Base-by-base conservation (phyloP, 2,797 vertebrate species). In the Apogon hyalosoma region DNA sequence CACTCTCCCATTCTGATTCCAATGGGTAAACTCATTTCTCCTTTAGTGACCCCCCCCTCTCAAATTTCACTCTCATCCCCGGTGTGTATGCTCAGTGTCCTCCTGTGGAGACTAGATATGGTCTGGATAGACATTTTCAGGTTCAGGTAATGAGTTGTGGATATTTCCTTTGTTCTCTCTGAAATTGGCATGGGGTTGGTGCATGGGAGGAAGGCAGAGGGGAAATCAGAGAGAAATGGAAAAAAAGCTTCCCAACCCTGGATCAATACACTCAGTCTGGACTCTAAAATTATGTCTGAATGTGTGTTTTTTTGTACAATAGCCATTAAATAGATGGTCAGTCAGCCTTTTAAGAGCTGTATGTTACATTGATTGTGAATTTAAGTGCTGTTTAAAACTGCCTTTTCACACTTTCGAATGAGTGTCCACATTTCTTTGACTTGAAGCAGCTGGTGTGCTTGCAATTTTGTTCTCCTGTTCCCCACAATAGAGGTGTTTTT, bases 121-220 rank as follows among this genome's bases (percentile, higher is more conserved):
- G 46, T 19, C 18, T 16, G 18, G 45, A 11, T 19, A 47, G 45
- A 47, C 45, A 18, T 48, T 21, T 48, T 21, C 18, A 18, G 7
- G 40, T 48, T 21, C 18, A 21, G 19, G 11, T 48, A 10, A 48
- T 40, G 41, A 48, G 21, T 6, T 57, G 57, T 45, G 63, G 24
- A 70, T 60, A 15, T 84, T 87, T 76, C 64, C 84, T 89, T 90
- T 90, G 90, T 89, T 86, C 71, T 69, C 53, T 53, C 24, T 61
- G 51, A 64, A 75, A 79, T 56, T 63, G 52, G 45, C 49, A 48
- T 38, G 48, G 11, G 24, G 57, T 28, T 14, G 39, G 56, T 45
- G 45, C 11, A 13, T 46, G 43, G 62, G 55, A 67, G 50, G 14
- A 33, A 57, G 31, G 18, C 55, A 38, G 63, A 1, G n/a, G 15